Conservation (phyloP, 1,140 invertebrate species). For the Medauroidea extradentata region DNA sequence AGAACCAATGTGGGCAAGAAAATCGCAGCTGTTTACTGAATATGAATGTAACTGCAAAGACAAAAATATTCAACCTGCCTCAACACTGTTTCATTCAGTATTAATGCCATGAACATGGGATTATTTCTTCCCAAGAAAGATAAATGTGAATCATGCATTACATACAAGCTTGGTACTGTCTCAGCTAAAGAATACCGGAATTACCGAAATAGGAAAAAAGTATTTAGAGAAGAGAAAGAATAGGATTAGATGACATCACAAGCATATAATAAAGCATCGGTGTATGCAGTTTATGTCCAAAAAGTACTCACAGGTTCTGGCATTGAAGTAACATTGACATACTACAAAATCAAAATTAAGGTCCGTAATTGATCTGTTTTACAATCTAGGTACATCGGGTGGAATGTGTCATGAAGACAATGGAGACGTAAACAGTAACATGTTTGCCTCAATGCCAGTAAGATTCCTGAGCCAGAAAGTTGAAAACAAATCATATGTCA, state of each 20-base stretch:
- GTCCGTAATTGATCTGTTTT: background rate
- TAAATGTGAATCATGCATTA: constrained; percentile 7
- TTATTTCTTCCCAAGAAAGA: constrained; percentile 10
- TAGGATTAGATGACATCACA: background rate
- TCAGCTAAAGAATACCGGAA: background rate
- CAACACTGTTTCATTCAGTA: background rate
- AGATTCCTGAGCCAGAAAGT: background rate
- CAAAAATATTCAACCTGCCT: constrained; percentile 4
- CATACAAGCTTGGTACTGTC: background rate
- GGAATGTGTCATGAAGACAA: background rate
- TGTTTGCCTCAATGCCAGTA: background rate
- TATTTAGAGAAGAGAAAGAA: background rate
- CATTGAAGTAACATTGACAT: background rate
- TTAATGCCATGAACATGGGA: constrained; percentile 6
- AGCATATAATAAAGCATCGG: background rate
- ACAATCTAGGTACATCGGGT: background rate
- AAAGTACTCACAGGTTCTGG: background rate
- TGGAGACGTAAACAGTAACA: constrained; percentile 4
- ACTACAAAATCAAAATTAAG: background rate
- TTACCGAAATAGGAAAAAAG: background rate
- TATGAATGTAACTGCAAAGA: constrained; percentile 8
- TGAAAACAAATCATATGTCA: background rate
- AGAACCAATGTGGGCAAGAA: constrained; percentile 7
- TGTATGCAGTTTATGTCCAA: constrained; percentile 5
- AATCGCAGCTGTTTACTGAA: constrained; percentile 5